Evolutionary conservation across 2,113 vertebrate species (phyloP), one percentile per base, ranked within the genome.

Genomic region (Leptobrachium ailaonicum): DNA sequence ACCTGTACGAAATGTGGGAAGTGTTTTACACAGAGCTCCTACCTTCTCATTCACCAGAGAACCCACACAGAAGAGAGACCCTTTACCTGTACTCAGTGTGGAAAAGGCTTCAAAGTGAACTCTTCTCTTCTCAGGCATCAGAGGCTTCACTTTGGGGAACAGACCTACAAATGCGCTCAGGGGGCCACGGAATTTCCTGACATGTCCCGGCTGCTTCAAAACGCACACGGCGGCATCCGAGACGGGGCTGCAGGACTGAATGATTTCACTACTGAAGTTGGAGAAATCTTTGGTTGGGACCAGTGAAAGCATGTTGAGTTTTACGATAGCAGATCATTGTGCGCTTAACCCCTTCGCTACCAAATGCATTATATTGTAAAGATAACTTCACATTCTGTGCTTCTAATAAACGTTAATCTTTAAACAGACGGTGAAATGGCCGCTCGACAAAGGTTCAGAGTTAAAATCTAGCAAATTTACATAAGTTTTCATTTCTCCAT

Each of bases 91-190:
- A 54, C 47, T 56, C 32, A 20, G 4, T 80, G 77, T n/a, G 66
- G 72, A 2, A 82, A 81, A 75, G 43, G 41, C 40, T 81, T 81
- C 73, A 69, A 75, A 62, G 72, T 68, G 41, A 63, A 47, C 62
- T 75, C 66, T 10, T 32, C 20, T 32, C 20, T 32, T 12, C 32
- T 71, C 10, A 2, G 67, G 43, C 80, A 71, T 45, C 73, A 20
- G 3, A 69, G 66, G 41, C 43, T 71, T n/a, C 73, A 70, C 43
- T 14, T 64, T 1, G 79, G 66, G 1, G 79, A 82, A 20, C 4
- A 44, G 41, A 67, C 14, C 4, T 41, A 77, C 32, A 60, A 13
- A 7, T 63, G 77, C 6, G 10, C 41, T 6, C 14, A 63, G 3
- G 45, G 54, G 20, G 45, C 14, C 7, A 10, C 20, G 53, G 62